Percentiles rank a stretch among this genome's conserved stretches.
Evolutionary conservation across 1,140 invertebrate species (phyloP).

Genomic region (Hylaeus volcanicus): DNA sequence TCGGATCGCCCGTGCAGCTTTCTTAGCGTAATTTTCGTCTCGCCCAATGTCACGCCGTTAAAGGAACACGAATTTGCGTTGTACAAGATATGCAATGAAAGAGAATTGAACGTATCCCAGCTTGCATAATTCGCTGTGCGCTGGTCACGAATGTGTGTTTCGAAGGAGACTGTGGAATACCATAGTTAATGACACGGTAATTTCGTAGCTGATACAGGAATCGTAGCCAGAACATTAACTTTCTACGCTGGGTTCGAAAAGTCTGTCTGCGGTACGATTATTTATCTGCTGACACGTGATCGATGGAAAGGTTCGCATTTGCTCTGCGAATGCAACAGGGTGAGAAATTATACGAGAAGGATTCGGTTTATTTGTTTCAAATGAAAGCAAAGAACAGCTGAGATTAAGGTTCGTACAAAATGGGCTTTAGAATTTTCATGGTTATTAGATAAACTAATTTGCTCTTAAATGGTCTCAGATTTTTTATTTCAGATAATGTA

Average conservation of each 20-base stretch:
- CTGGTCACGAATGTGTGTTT: not conserved
- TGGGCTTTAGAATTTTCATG: too few relatives aligned
- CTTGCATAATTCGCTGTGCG: conserved; percentile 9
- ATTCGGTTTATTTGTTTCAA: too few relatives aligned
- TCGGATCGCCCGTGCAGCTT: not conserved
- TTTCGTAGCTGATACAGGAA: conserved; percentile 14
- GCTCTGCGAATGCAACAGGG: too few relatives aligned
- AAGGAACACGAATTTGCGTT: not conserved
- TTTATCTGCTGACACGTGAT: not conserved
- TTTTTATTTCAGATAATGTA: too few relatives aligned
- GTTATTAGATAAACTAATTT: too few relatives aligned
- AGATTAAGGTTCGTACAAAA: not conserved
- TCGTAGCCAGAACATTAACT: conserved; percentile 11
- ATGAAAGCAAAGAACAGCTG: too few relatives aligned
- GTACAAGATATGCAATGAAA: not conserved
- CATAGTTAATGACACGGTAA: conserved; percentile 28
- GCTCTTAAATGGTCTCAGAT: too few relatives aligned
- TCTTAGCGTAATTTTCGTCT: not conserved
- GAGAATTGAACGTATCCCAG: not conserved
- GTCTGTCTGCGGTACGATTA: not conserved
- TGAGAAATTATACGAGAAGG: too few relatives aligned
- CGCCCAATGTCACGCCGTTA: not conserved
- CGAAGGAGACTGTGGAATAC: conserved; percentile 31
- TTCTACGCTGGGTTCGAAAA: conserved; percentile 34
- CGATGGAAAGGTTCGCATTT: not conserved